Base-by-base conservation (phyloP, 1,140 invertebrate species). In the Micrasema longulum region DNA sequence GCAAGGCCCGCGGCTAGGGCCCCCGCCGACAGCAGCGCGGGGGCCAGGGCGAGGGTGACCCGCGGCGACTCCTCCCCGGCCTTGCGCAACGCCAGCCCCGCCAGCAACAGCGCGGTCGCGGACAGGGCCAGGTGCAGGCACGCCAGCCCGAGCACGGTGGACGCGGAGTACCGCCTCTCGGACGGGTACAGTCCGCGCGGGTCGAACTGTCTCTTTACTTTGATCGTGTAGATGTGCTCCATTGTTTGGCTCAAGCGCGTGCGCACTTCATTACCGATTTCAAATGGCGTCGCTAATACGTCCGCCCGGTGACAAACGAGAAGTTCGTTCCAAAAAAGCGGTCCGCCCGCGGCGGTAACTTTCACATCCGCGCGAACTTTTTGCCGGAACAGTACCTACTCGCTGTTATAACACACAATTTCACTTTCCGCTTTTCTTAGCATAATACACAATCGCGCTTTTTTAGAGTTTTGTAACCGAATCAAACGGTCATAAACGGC, bases 141-240 rank as follows among this genome's bases (percentile, higher is more conserved):
- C 3, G 87, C 87, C 20, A 91, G 73, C 2, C 90, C 90, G 12
- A 88, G 85, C 0, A 90, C 89, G 1, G 88, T 90, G 0, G 89
- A 89, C 0, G 89, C 88, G 0, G 89, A 90, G 73, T 91, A 91
- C 66, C 88, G 83, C 75, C 89, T 79, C 78, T 91, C 89, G 4
- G 89, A 90, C 14, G 88, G 86, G 72, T 89, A 89, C 7, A 88
- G 69, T 53, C 87, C 87, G 22, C 87, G 81, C 5, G 86, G 84
- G 72, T 88, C 84, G 2, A 87, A 86, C 78, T 87, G 86, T 36
- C 87, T 87, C 78, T 87, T 87, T 73, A 90, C 87, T 82, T 87
- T 89, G 72, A 90, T 88, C 65, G 88, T 87, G 78, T 88, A 90
- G 35, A 89, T 87, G 79, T 88, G 88, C 81, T 90, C 88, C 88